Evolutionary conservation across 2,113 vertebrate genomes (phyloP).

Genomic region (Marmota monax): DNA sequence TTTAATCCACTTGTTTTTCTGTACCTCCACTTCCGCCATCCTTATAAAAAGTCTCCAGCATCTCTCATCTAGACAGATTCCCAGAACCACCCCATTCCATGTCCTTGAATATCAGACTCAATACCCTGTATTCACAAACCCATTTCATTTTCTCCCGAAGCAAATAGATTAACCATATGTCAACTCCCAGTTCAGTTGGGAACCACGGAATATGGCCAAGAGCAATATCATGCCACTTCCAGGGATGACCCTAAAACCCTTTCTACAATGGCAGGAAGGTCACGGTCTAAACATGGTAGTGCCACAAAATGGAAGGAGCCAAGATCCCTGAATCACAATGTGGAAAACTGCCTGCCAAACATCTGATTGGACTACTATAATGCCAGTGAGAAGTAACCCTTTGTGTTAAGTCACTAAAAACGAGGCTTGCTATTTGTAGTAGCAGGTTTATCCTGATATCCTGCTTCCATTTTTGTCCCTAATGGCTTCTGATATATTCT

Average conservation of each 20-base stretch:
- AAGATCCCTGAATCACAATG: not conserved
- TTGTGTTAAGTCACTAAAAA: not conserved
- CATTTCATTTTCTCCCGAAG: not conserved
- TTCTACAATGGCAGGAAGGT: not conserved
- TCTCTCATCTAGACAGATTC: not conserved
- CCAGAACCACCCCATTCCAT: not conserved
- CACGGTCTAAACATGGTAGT: not conserved
- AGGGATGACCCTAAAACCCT: not conserved
- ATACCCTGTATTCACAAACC: not conserved
- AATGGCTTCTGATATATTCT: not conserved
- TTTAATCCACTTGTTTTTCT: not conserved
- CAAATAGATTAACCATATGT: not conserved
- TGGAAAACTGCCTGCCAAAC: not conserved
- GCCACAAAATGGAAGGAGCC: not conserved
- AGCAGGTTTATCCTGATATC: not conserved
- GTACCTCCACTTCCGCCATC: not conserved
- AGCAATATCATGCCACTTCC: not conserved
- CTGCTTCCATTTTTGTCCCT: not conserved
- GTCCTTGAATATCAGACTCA: not conserved
- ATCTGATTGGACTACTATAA: not conserved
- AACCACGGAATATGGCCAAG: not conserved
- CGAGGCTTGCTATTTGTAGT: not conserved
- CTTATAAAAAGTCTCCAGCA: not conserved
- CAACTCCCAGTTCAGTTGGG: not conserved
- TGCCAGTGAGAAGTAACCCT: not conserved